Percentiles rank a stretch among this genome's conserved stretches.
These are phyloP conservation scores for Cherax quadricarinatus DNA, from an alignment of 1,140 invertebrate species.

Conservation along the genomic window DNA sequence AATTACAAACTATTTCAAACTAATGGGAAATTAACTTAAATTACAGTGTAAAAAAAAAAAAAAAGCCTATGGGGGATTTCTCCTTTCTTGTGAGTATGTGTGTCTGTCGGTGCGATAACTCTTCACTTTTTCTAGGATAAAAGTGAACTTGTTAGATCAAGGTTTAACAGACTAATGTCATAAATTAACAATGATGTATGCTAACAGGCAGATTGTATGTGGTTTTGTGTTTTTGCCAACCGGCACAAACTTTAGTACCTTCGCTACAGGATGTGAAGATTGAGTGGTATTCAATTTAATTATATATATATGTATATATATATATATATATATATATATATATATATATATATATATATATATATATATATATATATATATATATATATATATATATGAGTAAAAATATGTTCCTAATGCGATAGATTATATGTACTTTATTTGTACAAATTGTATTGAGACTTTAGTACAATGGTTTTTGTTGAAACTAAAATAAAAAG, in stretches of 20 bases:
- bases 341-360: constrained; percentile 33
- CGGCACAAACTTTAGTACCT: constrained; percentile 47
- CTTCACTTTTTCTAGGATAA: constrained; percentile 63
- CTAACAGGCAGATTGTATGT: constrained; percentile 50
- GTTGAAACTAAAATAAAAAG: not conserved
- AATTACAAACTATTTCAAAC: not conserved
- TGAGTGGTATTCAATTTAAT: not conserved
- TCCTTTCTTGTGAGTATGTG: not conserved
- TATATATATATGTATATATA: constrained; percentile 25
- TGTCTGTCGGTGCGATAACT: constrained; percentile 18
- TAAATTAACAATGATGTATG: constrained; percentile 46
- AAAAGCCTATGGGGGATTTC: not conserved
- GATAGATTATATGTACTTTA: constrained; percentile 48
- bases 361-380: constrained; percentile 10
- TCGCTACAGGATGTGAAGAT: constrained; percentile 34
- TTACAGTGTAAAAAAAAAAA: not conserved
- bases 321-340: constrained; percentile 21
- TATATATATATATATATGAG: constrained; percentile 47
- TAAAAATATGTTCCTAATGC: constrained; percentile 60
- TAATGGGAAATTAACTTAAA: constrained; percentile 1
- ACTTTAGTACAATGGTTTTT: constrained; percentile 52
- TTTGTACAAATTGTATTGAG: constrained; percentile 57
- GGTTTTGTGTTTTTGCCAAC: constrained; percentile 32
- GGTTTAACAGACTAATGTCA: constrained; percentile 38
- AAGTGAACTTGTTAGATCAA: constrained; percentile 59